phyloP scores from a whole-genome alignment of 1,140 invertebrate species.

The Melanaphis sacchari region DNA sequence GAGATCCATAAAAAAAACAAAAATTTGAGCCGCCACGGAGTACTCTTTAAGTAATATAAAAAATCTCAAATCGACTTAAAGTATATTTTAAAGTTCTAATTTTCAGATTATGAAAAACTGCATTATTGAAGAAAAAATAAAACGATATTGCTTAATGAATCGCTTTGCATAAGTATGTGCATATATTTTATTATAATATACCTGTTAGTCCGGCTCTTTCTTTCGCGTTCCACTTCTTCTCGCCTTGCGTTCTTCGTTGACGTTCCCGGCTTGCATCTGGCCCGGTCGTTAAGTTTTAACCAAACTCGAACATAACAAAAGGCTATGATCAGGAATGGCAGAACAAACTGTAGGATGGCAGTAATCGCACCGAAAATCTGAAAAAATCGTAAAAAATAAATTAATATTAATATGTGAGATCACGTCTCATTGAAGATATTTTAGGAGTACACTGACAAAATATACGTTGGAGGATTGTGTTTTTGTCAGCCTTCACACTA shows the following conservation, averaged over 20 bases:
- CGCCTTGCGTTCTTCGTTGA: slow-evolving; percentile 75
- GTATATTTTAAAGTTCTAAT: too few relatives aligned
- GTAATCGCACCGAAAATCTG: slow-evolving; percentile 85
- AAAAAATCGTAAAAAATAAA: slow-evolving; percentile 36
- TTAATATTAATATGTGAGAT: not conserved
- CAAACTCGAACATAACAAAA: slow-evolving; percentile 94
- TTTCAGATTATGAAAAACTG: too few relatives aligned
- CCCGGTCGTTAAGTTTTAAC: slow-evolving; percentile 81
- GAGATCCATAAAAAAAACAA: not conserved
- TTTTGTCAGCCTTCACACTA: not conserved
- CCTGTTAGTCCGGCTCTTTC: slow-evolving; percentile 66
- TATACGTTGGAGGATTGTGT: not conserved
- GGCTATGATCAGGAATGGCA: slow-evolving; percentile 93
- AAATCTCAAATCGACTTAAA: too few relatives aligned
- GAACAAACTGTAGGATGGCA: slow-evolving; percentile 88
- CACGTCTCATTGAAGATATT: not conserved
- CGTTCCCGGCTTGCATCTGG: slow-evolving; percentile 76
- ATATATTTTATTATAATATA: not conserved
- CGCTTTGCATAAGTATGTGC: not conserved
- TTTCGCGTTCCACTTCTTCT: slow-evolving; percentile 78
- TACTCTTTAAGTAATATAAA: too few relatives aligned
- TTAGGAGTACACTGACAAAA: not conserved
- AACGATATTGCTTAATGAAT: too few relatives aligned
- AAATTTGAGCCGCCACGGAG: not conserved
- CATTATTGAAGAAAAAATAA: too few relatives aligned